Evolutionary conservation across 2,113 vertebrate genomes (phyloP).

Genomic region (Megalops atlanticus): DNA sequence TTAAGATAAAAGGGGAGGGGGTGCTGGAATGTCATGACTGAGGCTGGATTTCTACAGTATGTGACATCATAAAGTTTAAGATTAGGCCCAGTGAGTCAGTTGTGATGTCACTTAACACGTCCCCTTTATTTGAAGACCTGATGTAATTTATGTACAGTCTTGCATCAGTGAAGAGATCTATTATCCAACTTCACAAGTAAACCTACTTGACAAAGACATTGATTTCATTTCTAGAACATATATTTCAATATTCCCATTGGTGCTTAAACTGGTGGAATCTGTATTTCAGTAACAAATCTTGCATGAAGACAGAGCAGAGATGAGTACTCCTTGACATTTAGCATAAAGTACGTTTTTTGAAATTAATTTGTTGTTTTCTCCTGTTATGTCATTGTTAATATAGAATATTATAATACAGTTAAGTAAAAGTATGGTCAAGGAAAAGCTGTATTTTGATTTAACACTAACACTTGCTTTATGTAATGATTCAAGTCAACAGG

Average conservation of each 20-base stretch:
- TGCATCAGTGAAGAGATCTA: neutral
- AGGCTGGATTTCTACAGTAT: neutral
- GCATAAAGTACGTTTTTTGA: too few relatives aligned
- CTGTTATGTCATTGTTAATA: too few relatives aligned
- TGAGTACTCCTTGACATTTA: too few relatives aligned
- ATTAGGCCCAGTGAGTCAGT: neutral
- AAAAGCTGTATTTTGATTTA: neutral
- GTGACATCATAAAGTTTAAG: neutral
- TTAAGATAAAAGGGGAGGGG: too few relatives aligned
- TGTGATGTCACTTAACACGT: neutral
- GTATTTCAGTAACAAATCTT: too few relatives aligned
- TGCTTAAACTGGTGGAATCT: too few relatives aligned
- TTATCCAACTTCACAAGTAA: neutral
- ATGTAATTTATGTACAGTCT: neutral
- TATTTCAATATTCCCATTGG: too few relatives aligned
- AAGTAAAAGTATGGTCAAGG: neutral
- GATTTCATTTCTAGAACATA: too few relatives aligned
- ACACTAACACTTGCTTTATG: neutral
- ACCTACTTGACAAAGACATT: too few relatives aligned
- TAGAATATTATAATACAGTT: neutral
- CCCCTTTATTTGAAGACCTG: neutral
- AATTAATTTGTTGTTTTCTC: too few relatives aligned
- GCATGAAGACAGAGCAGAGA: too few relatives aligned
- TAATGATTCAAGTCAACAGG: slow-evolving; percentile 16
- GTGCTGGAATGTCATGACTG: neutral